Conservation (phyloP, 2,797 vertebrate genomes). For the Epinephelus malabaricus region DNA sequence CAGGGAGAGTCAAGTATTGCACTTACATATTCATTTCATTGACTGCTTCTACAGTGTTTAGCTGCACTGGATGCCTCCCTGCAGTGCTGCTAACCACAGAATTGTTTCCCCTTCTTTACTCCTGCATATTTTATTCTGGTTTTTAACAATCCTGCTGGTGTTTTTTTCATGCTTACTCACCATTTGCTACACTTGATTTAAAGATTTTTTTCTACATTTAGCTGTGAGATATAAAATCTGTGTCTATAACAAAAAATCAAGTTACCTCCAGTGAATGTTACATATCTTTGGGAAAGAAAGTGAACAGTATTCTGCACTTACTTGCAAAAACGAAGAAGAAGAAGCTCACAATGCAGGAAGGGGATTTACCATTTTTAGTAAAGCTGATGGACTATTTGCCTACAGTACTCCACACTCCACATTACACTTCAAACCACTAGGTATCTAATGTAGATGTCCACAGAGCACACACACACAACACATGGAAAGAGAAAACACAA, state of each 20-base stretch:
- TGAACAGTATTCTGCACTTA: not conserved
- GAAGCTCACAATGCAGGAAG: not conserved
- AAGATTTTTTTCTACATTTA: not conserved
- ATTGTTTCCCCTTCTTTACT: constrained; percentile 9
- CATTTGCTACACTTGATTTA: constrained; percentile 2
- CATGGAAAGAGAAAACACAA: constrained; percentile 6
- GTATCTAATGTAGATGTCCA: constrained; percentile 14
- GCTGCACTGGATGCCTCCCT: not conserved
- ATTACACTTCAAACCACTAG: not conserved
- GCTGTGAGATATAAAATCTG: not conserved
- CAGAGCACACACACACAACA: not conserved
- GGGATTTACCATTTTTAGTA: not conserved
- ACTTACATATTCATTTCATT: constrained; percentile 5
- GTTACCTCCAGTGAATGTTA: not conserved
- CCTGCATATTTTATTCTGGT: not conserved
- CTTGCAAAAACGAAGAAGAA: not conserved
- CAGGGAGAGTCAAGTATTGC: not conserved
- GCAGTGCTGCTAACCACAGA: constrained; percentile 4
- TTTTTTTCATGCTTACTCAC: not conserved
- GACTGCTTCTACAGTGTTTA: not conserved
- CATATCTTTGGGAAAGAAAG: not conserved
- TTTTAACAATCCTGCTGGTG: not conserved
- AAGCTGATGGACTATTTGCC: not conserved
- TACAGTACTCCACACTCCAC: not conserved
- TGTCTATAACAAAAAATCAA: not conserved